Evolutionary conservation across 2,797 vertebrate genomes (phyloP).

Genomic region (Peromyscus aztecus): DNA sequence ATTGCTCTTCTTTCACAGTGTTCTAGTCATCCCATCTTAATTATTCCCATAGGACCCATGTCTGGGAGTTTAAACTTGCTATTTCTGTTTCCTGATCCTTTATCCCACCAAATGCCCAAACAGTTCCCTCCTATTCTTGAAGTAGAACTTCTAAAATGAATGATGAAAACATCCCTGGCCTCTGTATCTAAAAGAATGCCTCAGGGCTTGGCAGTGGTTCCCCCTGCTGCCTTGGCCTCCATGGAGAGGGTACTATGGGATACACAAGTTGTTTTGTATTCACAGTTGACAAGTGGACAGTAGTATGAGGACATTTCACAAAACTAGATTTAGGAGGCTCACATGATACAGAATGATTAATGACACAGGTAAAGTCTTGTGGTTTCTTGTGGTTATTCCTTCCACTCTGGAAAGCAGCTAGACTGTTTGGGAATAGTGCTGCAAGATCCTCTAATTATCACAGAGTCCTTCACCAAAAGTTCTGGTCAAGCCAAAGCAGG

Average conservation of each 20-base stretch:
- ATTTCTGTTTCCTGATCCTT: background rate
- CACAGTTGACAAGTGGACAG: background rate
- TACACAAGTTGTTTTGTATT: background rate
- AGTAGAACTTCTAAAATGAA: background rate
- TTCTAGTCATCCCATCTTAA: background rate
- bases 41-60: background rate
- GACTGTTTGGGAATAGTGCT: background rate
- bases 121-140: background rate
- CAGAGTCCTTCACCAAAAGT: background rate
- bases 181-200: background rate
- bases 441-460: background rate
- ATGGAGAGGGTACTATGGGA: background rate
- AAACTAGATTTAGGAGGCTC: background rate
- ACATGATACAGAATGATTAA: background rate
- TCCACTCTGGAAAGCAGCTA: background rate
- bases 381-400: background rate
- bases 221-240: background rate
- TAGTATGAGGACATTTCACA: background rate
- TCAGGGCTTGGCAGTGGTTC: background rate
- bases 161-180: background rate
- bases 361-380: background rate
- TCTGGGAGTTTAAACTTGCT: background rate
- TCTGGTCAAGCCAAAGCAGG: background rate
- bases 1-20: background rate
- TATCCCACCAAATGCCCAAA: background rate